Percentiles rank a stretch among this genome's conserved stretches.
Conservation (phyloP, 2,797 vertebrate genomes). For the Gadopsis marmoratus region DNA sequence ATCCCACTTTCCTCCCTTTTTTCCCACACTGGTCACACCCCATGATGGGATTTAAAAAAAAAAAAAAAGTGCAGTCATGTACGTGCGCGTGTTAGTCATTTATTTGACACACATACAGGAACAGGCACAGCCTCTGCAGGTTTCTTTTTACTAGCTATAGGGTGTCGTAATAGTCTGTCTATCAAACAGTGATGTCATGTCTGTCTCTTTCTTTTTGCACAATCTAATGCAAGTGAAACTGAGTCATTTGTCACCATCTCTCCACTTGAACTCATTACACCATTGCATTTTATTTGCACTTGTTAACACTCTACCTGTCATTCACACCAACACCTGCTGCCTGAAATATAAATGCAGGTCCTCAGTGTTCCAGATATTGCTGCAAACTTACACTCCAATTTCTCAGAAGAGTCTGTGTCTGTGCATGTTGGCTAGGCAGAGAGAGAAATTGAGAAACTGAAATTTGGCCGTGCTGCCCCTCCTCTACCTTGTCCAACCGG, state of each 20-base stretch:
- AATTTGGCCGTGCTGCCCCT: slow-evolving; percentile 44
- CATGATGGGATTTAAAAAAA: background rate
- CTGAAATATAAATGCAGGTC: slow-evolving; percentile 43
- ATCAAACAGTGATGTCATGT: slow-evolving; percentile 18
- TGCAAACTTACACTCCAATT: background rate
- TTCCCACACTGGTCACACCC: slow-evolving; percentile 62
- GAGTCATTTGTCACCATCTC: slow-evolving; percentile 42
- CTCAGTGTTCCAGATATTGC: slow-evolving; percentile 29
- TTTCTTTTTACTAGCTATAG: slow-evolving; percentile 13
- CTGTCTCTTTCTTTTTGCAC: slow-evolving; percentile 9
- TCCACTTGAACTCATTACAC: slow-evolving; percentile 5
- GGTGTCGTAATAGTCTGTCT: slow-evolving; percentile 28
- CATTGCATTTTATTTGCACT: slow-evolving; percentile 21
- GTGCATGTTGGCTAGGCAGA: slow-evolving; percentile 50
- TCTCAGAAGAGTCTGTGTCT: slow-evolving; percentile 22
- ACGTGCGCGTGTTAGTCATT: slow-evolving; percentile 41
- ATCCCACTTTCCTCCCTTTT: slow-evolving; percentile 43
- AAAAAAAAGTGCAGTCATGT: background rate
- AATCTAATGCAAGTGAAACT: slow-evolving; percentile 54
- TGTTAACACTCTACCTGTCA: slow-evolving; percentile 23
- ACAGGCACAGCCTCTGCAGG: background rate
- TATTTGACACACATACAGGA: slow-evolving; percentile 5
- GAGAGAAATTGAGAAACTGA: slow-evolving; percentile 28
- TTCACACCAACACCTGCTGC: slow-evolving; percentile 45
- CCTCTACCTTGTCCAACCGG: slow-evolving; percentile 68